These are phyloP conservation scores for Pantala flavescens DNA, from an alignment of 1,140 invertebrate species.

Conservation along the genomic window DNA sequence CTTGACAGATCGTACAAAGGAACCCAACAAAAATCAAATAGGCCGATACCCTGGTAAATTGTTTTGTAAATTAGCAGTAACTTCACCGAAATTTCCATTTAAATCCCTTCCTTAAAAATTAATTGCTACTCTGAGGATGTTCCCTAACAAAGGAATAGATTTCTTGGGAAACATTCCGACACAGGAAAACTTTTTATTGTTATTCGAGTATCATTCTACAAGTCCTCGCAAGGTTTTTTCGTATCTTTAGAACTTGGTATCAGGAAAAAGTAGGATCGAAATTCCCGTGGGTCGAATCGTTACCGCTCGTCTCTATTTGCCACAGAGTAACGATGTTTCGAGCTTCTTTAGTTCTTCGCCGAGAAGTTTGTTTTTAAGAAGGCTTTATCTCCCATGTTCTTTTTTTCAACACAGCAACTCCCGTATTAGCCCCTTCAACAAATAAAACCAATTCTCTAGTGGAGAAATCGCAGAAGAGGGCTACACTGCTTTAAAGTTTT, in stretches of 20 bases:
- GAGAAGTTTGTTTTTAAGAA: constrained; percentile 8
- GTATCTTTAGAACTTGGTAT: not conserved
- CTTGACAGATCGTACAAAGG: too few relatives aligned
- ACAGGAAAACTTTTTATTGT: too few relatives aligned
- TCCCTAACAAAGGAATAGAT: too few relatives aligned
- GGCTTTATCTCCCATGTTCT: not conserved
- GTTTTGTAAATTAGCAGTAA: too few relatives aligned
- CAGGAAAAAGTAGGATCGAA: not conserved
- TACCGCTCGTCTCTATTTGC: not conserved
- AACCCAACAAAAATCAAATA: too few relatives aligned
- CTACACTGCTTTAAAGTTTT: not conserved
- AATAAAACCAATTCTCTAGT: not conserved
- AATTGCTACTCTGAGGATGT: too few relatives aligned
- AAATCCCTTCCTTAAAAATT: too few relatives aligned
- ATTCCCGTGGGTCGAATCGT: not conserved
- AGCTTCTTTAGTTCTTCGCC: not conserved
- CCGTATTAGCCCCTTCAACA: not conserved
- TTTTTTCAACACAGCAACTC: not conserved
- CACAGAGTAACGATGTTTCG: constrained; percentile 1
- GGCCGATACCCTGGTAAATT: too few relatives aligned
- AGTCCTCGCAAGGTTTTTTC: too few relatives aligned
- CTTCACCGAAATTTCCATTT: too few relatives aligned
- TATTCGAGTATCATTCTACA: too few relatives aligned
- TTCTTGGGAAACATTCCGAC: too few relatives aligned
- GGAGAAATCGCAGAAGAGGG: not conserved